These are phyloP conservation scores for Chymomyza fuscimana DNA, from an alignment of 2,888 invertebrate species.

Conservation along the genomic window DNA sequence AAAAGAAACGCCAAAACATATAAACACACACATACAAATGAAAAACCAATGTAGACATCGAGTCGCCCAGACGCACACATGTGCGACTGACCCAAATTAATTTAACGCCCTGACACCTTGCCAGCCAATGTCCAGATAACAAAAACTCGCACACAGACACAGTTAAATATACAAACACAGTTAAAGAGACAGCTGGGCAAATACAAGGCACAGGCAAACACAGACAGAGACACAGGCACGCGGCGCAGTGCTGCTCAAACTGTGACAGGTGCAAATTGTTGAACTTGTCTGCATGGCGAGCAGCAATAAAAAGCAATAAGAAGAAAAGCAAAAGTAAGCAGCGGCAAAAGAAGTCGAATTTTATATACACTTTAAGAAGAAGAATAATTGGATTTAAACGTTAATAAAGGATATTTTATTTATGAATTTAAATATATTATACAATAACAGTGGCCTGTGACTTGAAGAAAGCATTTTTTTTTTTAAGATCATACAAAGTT, in stretches of 20 bases:
- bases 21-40: background rate
- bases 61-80: background rate
- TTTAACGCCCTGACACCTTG: conserved; percentile 7
- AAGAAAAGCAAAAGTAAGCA: background rate
- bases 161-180: conserved; percentile 3
- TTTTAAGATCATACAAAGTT: too few species aligned
- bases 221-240: conserved; percentile 8
- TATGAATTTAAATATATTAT: too few species aligned
- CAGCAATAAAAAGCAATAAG: conserved; percentile 1
- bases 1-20: background rate
- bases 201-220: conserved; percentile 14
- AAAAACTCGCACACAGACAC: conserved; percentile 5
- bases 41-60: background rate
- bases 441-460: too few species aligned
- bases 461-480: too few species aligned
- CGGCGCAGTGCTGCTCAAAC: conserved; percentile 41
- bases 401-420: too few species aligned
- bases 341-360: background rate
- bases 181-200: background rate
- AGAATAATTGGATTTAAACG: too few species aligned
- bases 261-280: conserved; percentile 64
- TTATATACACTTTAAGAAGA: background rate
- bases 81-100: conserved; percentile 21
- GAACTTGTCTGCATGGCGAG: conserved; percentile 36
- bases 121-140: background rate